Evolutionary conservation across 2,888 invertebrate species (phyloP).

Genomic region (Metellina segmentata): DNA sequence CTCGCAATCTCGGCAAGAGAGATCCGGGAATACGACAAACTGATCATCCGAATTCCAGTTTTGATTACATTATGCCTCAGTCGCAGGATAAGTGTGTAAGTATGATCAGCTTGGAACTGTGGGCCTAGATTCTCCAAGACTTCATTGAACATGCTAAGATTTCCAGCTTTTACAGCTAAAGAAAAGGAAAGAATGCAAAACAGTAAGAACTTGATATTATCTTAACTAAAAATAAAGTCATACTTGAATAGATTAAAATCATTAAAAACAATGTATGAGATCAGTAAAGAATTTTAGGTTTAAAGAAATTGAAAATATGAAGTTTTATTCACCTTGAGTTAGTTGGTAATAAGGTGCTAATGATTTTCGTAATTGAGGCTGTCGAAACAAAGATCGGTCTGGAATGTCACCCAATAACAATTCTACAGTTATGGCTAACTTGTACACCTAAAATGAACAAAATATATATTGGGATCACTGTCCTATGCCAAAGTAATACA

Average conservation of each 20-base stretch:
- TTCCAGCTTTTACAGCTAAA: slow-evolving; percentile 93
- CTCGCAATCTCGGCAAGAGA: slow-evolving; percentile 96
- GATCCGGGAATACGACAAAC: slow-evolving; percentile 96
- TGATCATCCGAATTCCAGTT: slow-evolving; percentile 97
- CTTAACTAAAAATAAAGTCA: no score
- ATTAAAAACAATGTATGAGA: not conserved
- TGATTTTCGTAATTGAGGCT: slow-evolving; percentile 92
- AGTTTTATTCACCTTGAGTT: slow-evolving; percentile 87
- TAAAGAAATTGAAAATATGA: no score
- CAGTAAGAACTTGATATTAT: no score
- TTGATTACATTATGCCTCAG: slow-evolving; percentile 99
- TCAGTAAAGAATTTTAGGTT: not conserved
- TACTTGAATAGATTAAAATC: not conserved
- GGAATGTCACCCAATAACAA: slow-evolving; percentile 98
- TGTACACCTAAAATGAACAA: slow-evolving; percentile 85
- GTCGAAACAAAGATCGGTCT: slow-evolving; percentile 96
- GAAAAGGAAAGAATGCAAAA: slow-evolving; percentile 65
- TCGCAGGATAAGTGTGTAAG: slow-evolving; percentile 96
- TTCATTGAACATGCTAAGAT: slow-evolving; percentile 95
- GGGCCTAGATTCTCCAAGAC: slow-evolving; percentile 94
- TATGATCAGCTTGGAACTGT: slow-evolving; percentile 95
- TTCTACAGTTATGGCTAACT: slow-evolving; percentile 96
- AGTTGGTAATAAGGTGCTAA: slow-evolving; percentile 97
- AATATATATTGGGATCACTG: not conserved
- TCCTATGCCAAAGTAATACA: no score